A percentile compares a stretch with the other conserved stretches of the same genome.
Conservation (phyloP, 2,113 vertebrate genomes). For the Aptenodytes forsteri region DNA sequence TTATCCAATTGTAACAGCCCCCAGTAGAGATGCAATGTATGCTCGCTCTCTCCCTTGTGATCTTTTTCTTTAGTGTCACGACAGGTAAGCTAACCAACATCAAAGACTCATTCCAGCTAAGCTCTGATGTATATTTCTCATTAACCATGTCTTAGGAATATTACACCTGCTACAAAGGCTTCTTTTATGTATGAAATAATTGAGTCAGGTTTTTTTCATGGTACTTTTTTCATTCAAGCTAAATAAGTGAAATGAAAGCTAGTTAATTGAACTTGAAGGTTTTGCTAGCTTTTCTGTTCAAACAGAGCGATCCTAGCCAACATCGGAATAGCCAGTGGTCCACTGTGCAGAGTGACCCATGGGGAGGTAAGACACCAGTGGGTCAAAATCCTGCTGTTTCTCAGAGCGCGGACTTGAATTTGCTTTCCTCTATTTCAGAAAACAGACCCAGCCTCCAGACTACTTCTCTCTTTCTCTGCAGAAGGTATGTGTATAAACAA, state of each 20-base stretch:
- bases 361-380: not conserved
- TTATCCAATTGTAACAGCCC: not conserved
- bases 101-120: constrained; percentile 10
- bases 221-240: not conserved
- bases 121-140: constrained; percentile 4
- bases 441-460: not conserved
- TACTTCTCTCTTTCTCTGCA: not conserved
- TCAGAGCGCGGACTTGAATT: not conserved
- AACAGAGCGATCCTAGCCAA: not conserved
- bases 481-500: not conserved
- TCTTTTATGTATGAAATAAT: constrained; percentile 48
- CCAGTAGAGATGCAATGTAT: not conserved
- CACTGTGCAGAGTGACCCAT: not conserved
- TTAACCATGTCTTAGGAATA: constrained; percentile 38
- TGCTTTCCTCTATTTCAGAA: not conserved
- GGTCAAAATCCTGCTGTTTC: not conserved
- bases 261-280: not conserved
- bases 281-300: not conserved
- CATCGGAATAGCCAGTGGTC: not conserved
- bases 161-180: constrained; percentile 41
- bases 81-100: constrained; percentile 4
- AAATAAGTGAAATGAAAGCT: not conserved
- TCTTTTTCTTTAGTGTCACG: not conserved
- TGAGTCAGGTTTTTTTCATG: constrained; percentile 8
- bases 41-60: not conserved